Percentiles rank a stretch among this genome's conserved stretches.
These are phyloP conservation scores for Drosophila ironensis DNA, from an alignment of 1,140 invertebrate genomes.

Conservation along the genomic window DNA sequence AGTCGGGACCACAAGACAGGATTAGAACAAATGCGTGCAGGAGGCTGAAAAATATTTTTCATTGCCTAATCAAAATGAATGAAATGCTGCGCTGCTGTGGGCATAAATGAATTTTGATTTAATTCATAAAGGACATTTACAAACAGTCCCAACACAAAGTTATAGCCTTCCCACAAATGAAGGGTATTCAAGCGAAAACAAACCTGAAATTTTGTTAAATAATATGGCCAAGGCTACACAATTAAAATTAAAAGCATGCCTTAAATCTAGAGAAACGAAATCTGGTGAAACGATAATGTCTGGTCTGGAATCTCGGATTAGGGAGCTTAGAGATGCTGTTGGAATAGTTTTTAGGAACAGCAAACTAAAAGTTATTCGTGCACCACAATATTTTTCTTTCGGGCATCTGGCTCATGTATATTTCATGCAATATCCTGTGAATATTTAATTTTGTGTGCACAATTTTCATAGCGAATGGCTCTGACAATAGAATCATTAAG, in stretches of 20 bases:
- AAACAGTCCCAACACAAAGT: not conserved
- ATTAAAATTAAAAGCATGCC: conserved; percentile 1
- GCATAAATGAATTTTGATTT: not conserved
- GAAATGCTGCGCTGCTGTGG: not conserved
- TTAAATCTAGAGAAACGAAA: not conserved
- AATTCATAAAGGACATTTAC: not conserved
- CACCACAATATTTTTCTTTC: conserved; percentile 52
- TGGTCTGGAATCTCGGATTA: conserved; percentile 24
- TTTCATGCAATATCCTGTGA: conserved; percentile 77
- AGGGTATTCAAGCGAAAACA: too few species aligned
- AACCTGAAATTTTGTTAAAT: too few species aligned
- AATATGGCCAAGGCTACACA: too few species aligned
- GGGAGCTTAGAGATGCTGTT: conserved; percentile 30
- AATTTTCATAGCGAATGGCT: conserved; percentile 73
- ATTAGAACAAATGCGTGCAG: conserved; percentile 20
- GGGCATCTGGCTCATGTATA: conserved; percentile 52
- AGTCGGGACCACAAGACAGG: not conserved
- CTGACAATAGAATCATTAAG: conserved; percentile 78
- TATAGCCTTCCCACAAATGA: not conserved
- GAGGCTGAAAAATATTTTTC: not conserved
- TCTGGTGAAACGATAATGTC: conserved; percentile 6
- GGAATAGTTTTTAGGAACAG: conserved; percentile 37
- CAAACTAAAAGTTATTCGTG: conserved; percentile 59
- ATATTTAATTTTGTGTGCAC: conserved; percentile 78
- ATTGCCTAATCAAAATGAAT: not conserved